Percentiles rank a stretch among this genome's conserved stretches.
Evolutionary conservation across 2,113 vertebrate genomes (phyloP).

Genomic region (Dolichotis patagonum): DNA sequence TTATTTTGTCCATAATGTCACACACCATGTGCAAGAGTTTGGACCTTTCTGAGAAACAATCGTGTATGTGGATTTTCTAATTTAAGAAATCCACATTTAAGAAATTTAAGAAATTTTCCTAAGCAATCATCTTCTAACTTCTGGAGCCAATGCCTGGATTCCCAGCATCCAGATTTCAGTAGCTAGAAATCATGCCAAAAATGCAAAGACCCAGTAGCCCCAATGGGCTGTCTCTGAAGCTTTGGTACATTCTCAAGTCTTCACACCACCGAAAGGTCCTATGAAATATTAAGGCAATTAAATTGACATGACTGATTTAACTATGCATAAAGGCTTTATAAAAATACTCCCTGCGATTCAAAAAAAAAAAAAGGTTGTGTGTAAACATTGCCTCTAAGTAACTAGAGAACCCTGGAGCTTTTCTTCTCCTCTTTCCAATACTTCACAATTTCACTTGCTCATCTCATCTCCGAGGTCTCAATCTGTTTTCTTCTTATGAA

Average conservation of each 20-base stretch:
- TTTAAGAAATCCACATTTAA: fast-evolving
- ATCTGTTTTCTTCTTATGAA: slow-evolving; percentile 81
- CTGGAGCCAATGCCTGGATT: neutral
- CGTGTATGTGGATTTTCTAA: neutral
- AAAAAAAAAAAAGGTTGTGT: slow-evolving; percentile 61
- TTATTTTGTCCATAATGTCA: slow-evolving; percentile 15
- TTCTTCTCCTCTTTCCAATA: neutral
- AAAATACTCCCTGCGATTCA: slow-evolving; percentile 82
- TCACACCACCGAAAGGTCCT: slow-evolving; percentile 10
- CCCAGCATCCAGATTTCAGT: neutral
- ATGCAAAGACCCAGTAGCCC: neutral
- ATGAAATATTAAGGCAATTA: slow-evolving; percentile 73
- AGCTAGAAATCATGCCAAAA: neutral
- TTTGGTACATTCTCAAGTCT: neutral
- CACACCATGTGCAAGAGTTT: neutral
- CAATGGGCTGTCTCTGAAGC: neutral
- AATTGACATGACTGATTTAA: slow-evolving; percentile 73
- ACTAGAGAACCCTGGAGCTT: neutral
- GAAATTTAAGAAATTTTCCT: neutral
- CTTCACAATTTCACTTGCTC: neutral
- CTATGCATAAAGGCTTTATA: slow-evolving; percentile 83
- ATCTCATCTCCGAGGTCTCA: slow-evolving; percentile 74
- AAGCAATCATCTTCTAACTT: neutral
- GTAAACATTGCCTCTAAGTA: slow-evolving; percentile 77
- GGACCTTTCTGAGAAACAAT: neutral